Evolutionary conservation across 2,113 vertebrate species (phyloP).

Genomic region (Scatophagus argus): DNA sequence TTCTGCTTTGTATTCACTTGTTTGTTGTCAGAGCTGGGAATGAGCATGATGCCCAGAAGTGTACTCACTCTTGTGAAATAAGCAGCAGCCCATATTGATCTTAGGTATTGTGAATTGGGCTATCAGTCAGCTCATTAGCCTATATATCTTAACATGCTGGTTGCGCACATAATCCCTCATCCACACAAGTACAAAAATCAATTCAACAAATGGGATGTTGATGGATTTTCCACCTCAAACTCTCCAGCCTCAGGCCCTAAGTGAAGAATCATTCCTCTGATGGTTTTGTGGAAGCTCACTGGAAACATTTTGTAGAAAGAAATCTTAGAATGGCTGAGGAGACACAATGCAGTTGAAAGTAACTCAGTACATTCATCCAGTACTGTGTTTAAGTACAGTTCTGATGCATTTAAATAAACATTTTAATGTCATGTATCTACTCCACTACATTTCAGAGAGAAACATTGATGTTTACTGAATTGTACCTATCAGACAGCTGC

Average conservation of each 20-base stretch:
- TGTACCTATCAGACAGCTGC: no score
- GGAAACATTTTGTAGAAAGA: constrained; percentile 1
- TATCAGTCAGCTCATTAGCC: constrained; percentile 32
- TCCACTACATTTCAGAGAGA: no score
- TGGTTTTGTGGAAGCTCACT: constrained; percentile 1
- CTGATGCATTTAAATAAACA: no score
- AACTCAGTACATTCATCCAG: neutral
- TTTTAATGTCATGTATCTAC: no score
- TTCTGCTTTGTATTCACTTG: no score
- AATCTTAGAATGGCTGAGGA: neutral
- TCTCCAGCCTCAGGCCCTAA: neutral
- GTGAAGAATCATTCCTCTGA: constrained; percentile 2
- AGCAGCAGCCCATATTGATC: constrained; percentile 20
- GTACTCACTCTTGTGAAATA: constrained; percentile 9
- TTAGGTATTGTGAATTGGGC: constrained; percentile 18
- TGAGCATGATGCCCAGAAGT: neutral
- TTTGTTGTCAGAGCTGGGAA: no score
- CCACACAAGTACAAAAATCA: constrained; percentile 37
- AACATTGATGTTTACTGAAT: no score
- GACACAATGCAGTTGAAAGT: neutral
- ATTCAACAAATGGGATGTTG: constrained; percentile 41
- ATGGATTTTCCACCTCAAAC: constrained; percentile 28
- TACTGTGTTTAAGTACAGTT: no score
- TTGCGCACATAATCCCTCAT: constrained; percentile 38
- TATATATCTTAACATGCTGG: constrained; percentile 33